Percentiles rank a stretch among this genome's conserved stretches.
These are phyloP conservation scores for Drosophila crucigera DNA, from an alignment of 2,888 invertebrate species.

Conservation along the genomic window DNA sequence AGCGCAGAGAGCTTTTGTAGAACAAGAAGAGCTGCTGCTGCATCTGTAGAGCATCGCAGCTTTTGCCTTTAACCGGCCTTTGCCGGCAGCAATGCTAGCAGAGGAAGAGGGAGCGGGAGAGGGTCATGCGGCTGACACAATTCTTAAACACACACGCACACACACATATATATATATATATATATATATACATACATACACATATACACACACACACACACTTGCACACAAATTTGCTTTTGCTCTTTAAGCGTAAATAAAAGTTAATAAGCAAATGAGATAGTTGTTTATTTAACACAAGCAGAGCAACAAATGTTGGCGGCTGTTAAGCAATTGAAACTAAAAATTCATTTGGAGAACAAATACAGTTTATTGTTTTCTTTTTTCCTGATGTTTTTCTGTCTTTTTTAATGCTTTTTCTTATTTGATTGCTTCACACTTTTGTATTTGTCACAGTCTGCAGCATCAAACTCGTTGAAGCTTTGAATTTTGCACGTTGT, in stretches of 20 bases:
- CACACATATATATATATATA: conserved; percentile 1
- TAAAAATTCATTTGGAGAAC: conserved; percentile 41
- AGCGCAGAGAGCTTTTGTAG: conserved; percentile 20
- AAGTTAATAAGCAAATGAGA: conserved; percentile 75
- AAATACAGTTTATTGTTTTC: conserved; percentile 55
- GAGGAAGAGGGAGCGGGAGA: conserved; percentile 4
- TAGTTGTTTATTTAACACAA: conserved; percentile 66
- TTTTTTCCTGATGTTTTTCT: conserved; percentile 10
- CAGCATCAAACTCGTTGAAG: conserved; percentile 36
- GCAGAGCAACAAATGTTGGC: conserved; percentile 56
- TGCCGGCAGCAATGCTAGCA: conserved; percentile 43
- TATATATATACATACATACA: neutral
- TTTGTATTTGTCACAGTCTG: conserved; percentile 60
- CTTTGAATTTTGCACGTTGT: conserved; percentile 58
- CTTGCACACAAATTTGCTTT: conserved; percentile 18
- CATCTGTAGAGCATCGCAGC: conserved; percentile 28
- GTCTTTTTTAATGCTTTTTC: conserved; percentile 8
- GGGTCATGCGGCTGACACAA: conserved; percentile 55
- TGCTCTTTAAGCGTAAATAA: conserved; percentile 42
- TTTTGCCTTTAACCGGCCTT: conserved; percentile 45
- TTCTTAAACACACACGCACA: conserved; percentile 25
- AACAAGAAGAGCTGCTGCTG: conserved; percentile 16
- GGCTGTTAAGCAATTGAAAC: conserved; percentile 44
- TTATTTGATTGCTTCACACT: conserved; percentile 29
- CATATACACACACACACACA: neutral